Evolutionary conservation across 2,888 invertebrate species (phyloP).

Genomic region (Automeris io): DNA sequence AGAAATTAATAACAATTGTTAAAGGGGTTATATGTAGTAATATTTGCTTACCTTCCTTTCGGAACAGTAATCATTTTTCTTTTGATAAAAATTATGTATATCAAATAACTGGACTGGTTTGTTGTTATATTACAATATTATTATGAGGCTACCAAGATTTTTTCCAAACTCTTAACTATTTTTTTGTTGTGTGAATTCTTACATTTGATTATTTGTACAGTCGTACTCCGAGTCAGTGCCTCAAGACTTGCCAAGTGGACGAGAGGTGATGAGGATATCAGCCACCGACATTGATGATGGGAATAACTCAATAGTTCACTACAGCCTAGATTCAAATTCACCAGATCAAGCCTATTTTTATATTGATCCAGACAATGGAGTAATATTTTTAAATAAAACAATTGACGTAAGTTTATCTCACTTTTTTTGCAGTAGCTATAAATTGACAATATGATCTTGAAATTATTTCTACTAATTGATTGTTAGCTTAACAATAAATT

Average conservation of each 20-base stretch:
- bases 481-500: too few relatives aligned
- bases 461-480: too few relatives aligned
- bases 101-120: neutral
- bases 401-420: slow-evolving; percentile 77
- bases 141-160: neutral
- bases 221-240: slow-evolving; percentile 85
- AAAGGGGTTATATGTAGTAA: too few relatives aligned
- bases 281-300: slow-evolving; percentile 96
- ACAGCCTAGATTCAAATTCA: slow-evolving; percentile 74
- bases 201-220: slow-evolving; percentile 39
- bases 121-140: neutral
- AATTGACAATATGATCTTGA: too few relatives aligned
- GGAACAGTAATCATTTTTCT: neutral
- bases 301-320: slow-evolving; percentile 90
- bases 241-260: slow-evolving; percentile 83
- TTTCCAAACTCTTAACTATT: neutral
- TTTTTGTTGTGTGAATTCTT: slow-evolving; percentile 9
- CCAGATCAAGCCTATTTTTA: slow-evolving; percentile 82
- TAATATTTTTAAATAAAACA: slow-evolving; percentile 83
- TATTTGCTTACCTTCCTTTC: too few relatives aligned
- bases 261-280: slow-evolving; percentile 91
- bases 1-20: neutral
- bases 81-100: neutral
- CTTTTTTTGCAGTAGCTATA: neutral
- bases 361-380: slow-evolving; percentile 89